Base-by-base conservation (phyloP, 2,888 invertebrate species). In the Acrobasis consociella region DNA sequence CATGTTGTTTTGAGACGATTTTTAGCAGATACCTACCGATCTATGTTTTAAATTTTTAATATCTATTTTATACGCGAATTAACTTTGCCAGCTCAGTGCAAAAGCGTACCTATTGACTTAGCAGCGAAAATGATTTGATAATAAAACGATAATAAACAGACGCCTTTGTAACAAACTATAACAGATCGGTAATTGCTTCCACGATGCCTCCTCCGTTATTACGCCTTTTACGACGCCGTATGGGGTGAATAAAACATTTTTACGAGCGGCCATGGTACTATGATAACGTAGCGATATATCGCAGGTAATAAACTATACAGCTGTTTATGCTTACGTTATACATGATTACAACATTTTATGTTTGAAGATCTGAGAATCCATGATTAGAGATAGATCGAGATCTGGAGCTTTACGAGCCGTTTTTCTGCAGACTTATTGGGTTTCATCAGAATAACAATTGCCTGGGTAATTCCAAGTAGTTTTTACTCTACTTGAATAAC, bases 231-330 rank as follows among this genome's bases (percentile, higher is more conserved):
- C 92, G 92, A 91, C 86, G 88, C 89, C 90, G 91, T 91, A 91
- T 91, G 91, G 91, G 91, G 91, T 87, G 91, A 91, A 91, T 92
- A 91, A 92, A 92, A 90, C 92, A 91, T 91, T 91, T 91, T 92
- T 92, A 92, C 91, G 91, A 91, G 82, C 91, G 89, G 87, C 90
- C 90, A 91, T 91, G 89, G 80, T 87, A 83, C 87, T 86, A 89
- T 90, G 85, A 86, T 87, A 87, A 62, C 55, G 55, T 55, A 62
- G 42, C 69, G 75, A 72, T 70, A 69, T 73, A 69, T 72, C 76
- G 74, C 80, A 83, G 78, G 81, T 81, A 83, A 83, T 84, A 82
- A 81, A 81, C 62, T 60, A 60, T 60, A 53, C 53, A 38, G 38
- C 53, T 15, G 38, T 53, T 53, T 53, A 38, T 53, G 17, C 50